Evolutionary conservation across 1,140 invertebrate species (phyloP).

Genomic region (Leptinotarsa undecemlineata): DNA sequence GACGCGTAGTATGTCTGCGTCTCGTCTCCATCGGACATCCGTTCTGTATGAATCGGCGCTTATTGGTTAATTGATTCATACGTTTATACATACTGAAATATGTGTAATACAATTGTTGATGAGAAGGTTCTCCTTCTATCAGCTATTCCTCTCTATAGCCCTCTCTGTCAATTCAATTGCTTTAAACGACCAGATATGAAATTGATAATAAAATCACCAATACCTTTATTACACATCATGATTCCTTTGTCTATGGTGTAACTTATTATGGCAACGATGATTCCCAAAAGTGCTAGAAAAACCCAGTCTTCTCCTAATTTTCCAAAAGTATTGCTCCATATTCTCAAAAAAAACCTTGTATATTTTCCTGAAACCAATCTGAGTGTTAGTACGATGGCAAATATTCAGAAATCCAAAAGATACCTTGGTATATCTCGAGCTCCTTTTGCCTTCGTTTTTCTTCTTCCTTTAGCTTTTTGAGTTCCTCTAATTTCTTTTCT

Average conservation of each 20-base stretch:
- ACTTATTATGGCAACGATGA: constrained; percentile 92
- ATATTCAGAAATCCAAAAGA: constrained; percentile 12
- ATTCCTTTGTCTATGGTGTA: constrained; percentile 95
- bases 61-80: no score
- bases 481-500: constrained; percentile 66
- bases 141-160: no score
- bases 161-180: no score
- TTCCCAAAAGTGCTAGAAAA: constrained; percentile 89
- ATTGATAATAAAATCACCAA: neutral
- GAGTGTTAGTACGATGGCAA: neutral
- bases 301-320: constrained; percentile 94
- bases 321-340: constrained; percentile 88
- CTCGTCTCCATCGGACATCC: no score
- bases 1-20: no score
- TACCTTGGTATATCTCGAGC: constrained; percentile 58
- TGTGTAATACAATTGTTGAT: neutral
- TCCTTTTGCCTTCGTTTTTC: constrained; percentile 67
- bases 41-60: no score
- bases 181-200: no score
- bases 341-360: constrained; percentile 58
- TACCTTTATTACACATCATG: constrained; percentile 80
- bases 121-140: no score
- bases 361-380: constrained; percentile 57
- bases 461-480: constrained; percentile 69
- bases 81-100: neutral